Percentiles rank a stretch among this genome's conserved stretches.
Evolutionary conservation across 1,140 invertebrate species (phyloP).

Genomic region (Diabrotica undecimpunctata): DNA sequence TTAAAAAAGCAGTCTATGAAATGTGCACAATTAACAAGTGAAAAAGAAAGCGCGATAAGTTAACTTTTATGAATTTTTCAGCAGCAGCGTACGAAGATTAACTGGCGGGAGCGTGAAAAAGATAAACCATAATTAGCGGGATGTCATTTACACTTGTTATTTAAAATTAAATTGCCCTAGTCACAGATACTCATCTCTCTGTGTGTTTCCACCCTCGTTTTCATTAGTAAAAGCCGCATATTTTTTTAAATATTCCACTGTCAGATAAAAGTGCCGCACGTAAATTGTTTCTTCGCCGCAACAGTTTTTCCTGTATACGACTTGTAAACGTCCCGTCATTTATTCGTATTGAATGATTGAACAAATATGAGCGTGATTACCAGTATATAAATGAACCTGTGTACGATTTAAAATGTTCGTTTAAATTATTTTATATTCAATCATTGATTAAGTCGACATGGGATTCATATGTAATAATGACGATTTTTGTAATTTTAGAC

Average conservation of each 20-base stretch:
- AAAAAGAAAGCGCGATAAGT: slow-evolving; percentile 20
- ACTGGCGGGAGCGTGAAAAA: slow-evolving; percentile 39
- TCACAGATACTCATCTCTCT: slow-evolving; percentile 38
- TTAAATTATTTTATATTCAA: no score
- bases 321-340: no score
- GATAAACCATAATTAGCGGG: slow-evolving; percentile 47
- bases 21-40: slow-evolving; percentile 21
- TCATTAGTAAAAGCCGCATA: slow-evolving; percentile 15
- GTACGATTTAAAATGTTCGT: no score
- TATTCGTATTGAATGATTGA: no score
- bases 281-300: no score
- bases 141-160: slow-evolving; percentile 49
- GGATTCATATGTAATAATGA: no score
- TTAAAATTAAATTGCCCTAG: slow-evolving; percentile 46
- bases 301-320: no score
- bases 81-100: slow-evolving; percentile 30
- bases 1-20: not conserved
- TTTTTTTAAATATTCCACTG: slow-evolving; percentile 9
- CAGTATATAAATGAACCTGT: no score
- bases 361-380: no score
- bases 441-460: no score
- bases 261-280: not conserved
- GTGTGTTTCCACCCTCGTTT: slow-evolving; percentile 17
- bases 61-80: slow-evolving; percentile 18
- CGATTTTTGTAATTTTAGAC: no score